Conservation (phyloP, 1,140 invertebrate species). For the Leptopilina clavipes region DNA sequence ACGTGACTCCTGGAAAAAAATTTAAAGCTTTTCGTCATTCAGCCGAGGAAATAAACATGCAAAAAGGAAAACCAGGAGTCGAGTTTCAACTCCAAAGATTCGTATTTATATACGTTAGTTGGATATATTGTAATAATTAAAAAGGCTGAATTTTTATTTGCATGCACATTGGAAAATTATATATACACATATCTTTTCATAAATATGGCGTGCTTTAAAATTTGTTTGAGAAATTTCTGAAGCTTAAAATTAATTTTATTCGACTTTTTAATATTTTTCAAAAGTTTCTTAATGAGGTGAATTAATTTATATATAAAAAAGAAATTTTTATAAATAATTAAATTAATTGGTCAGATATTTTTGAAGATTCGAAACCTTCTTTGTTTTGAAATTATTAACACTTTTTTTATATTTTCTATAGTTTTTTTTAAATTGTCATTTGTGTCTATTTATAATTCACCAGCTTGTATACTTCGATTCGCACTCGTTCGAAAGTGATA, state of each 20-base stretch:
- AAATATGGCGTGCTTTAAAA: constrained; percentile 39
- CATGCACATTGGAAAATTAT: constrained; percentile 25
- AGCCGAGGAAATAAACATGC: constrained; percentile 37
- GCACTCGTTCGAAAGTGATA: constrained; percentile 26
- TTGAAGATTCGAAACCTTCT: neutral
- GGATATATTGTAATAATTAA: constrained; percentile 8
- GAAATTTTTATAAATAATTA: too few relatives aligned
- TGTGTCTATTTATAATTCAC: neutral
- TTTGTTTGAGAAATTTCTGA: neutral
- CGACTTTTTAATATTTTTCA: too few relatives aligned
- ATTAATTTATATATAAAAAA: too few relatives aligned
- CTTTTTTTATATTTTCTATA: neutral
- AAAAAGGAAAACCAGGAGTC: constrained; percentile 15
- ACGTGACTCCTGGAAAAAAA: constrained; percentile 36
- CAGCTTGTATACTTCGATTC: constrained; percentile 3
- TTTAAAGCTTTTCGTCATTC: constrained; percentile 35
- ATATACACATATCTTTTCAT: constrained; percentile 44
- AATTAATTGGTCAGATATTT: too few relatives aligned
- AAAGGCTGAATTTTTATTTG: constrained; percentile 35
- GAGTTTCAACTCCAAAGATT: neutral
- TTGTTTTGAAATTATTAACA: constrained; percentile 6
- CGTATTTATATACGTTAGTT: neutral
- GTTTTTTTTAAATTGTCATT: neutral
- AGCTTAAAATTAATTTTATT: neutral
- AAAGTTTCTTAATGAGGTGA: too few relatives aligned